Conservation (phyloP, 2,797 vertebrate species). For the Mycteria americana region DNA sequence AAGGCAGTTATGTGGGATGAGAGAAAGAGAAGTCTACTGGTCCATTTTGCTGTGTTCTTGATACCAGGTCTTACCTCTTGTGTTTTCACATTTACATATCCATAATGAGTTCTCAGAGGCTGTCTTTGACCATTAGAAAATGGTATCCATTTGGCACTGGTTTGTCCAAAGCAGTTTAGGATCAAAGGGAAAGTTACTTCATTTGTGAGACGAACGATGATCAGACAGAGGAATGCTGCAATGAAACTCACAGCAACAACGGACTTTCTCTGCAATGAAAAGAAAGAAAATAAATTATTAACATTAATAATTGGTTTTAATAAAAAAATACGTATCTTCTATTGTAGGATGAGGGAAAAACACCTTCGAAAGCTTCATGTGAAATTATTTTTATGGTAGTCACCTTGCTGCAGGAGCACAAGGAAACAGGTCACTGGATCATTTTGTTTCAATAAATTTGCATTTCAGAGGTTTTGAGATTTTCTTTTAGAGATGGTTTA, state of each 20-base stretch:
- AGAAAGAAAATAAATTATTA: background rate
- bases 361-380: background rate
- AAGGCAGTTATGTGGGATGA: background rate
- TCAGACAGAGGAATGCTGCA: slow-evolving; percentile 86
- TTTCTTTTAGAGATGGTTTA: background rate
- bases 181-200: slow-evolving; percentile 86
- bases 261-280: slow-evolving; percentile 84
- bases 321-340: background rate
- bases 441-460: background rate
- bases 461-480: background rate
- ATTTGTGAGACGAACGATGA: slow-evolving; percentile 84
- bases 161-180: slow-evolving; percentile 86
- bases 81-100: slow-evolving; percentile 90
- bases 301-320: background rate
- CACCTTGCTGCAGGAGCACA: background rate
- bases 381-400: background rate
- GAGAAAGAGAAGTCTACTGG: background rate
- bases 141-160: slow-evolving; percentile 81
- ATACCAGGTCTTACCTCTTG: slow-evolving; percentile 85
- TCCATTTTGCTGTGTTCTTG: background rate
- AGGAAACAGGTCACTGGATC: background rate
- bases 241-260: slow-evolving; percentile 84
- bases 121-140: slow-evolving; percentile 82
- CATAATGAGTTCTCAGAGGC: slow-evolving; percentile 84
- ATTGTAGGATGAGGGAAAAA: background rate